Evolutionary conservation across 2,113 vertebrate species (phyloP).

Genomic region (Recurvirostra avosetta): DNA sequence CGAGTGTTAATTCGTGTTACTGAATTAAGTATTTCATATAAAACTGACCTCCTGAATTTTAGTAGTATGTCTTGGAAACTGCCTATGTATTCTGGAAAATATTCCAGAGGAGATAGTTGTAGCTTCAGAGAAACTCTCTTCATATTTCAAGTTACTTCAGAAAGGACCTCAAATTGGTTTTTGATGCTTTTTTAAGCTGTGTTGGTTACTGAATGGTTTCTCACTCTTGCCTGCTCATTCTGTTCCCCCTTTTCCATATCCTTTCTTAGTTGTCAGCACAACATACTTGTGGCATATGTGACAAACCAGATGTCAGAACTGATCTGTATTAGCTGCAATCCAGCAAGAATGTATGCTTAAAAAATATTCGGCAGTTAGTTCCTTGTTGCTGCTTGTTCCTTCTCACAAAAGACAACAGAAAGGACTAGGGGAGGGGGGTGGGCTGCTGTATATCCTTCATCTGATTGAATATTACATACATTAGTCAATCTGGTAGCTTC

Average conservation of each 20-base stretch:
- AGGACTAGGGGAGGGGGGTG: neutral
- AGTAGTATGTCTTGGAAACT: neutral
- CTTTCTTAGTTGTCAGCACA: neutral
- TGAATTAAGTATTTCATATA: neutral
- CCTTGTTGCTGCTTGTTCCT: neutral
- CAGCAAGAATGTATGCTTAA: neutral
- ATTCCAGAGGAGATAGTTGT: neutral
- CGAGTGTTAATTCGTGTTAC: neutral
- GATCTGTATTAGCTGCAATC: neutral
- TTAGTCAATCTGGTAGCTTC: neutral
- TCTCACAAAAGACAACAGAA: neutral
- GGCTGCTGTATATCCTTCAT: neutral
- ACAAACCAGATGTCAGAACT: slow-evolving; percentile 24
- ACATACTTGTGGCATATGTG: neutral
- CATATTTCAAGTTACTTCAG: neutral
- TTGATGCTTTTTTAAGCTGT: neutral
- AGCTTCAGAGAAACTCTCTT: neutral
- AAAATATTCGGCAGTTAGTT: neutral
- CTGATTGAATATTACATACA: neutral
- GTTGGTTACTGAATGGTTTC: neutral
- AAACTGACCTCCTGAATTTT: neutral
- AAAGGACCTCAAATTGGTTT: neutral
- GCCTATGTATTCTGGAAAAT: neutral
- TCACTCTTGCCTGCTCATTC: slow-evolving; percentile 6
- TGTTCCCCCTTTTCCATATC: neutral